A percentile compares a stretch with the other conserved stretches of the same genome.
These are phyloP conservation scores for Scrobipalpa costella DNA, from an alignment of 2,888 invertebrate genomes.

Conservation along the genomic window DNA sequence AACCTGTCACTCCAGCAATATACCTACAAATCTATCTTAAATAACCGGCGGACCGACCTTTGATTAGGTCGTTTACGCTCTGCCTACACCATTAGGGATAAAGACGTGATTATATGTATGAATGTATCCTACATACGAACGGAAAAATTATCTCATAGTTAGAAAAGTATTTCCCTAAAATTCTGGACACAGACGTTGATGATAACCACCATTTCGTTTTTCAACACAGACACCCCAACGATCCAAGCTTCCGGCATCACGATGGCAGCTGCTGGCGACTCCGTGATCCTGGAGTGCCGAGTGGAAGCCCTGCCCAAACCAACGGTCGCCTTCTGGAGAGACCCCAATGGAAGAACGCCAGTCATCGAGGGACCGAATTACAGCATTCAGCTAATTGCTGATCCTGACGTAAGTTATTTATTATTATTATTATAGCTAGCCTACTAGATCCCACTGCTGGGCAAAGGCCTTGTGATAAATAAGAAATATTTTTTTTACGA, in stretches of 20 bases:
- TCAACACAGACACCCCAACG: slow-evolving; percentile 84
- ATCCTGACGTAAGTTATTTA: slow-evolving; percentile 83
- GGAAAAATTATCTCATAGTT: too few species aligned
- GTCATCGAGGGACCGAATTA: slow-evolving; percentile 90
- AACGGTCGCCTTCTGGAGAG: slow-evolving; percentile 91
- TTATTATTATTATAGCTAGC: slow-evolving; percentile 21
- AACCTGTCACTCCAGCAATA: too few species aligned
- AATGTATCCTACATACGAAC: too few species aligned
- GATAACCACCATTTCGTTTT: too few species aligned
- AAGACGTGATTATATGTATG: too few species aligned
- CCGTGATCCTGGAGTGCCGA: slow-evolving; percentile 88
- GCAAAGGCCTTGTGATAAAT: background rate
- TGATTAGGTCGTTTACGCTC: too few species aligned
- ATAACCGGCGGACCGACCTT: too few species aligned
- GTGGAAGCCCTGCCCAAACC: slow-evolving; percentile 91
- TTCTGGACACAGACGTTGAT: too few species aligned
- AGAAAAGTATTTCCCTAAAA: too few species aligned
- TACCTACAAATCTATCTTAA: too few species aligned
- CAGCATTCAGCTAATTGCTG: slow-evolving; percentile 81
- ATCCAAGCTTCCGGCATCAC: slow-evolving; percentile 89
- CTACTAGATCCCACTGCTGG: background rate
- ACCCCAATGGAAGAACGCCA: slow-evolving; percentile 86
- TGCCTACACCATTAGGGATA: too few species aligned
- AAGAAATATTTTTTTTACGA: too few species aligned
- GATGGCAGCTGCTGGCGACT: slow-evolving; percentile 88